Evolutionary conservation across 2,888 invertebrate genomes (phyloP).

Genomic region (Scaptomyza cyrtandrae): DNA sequence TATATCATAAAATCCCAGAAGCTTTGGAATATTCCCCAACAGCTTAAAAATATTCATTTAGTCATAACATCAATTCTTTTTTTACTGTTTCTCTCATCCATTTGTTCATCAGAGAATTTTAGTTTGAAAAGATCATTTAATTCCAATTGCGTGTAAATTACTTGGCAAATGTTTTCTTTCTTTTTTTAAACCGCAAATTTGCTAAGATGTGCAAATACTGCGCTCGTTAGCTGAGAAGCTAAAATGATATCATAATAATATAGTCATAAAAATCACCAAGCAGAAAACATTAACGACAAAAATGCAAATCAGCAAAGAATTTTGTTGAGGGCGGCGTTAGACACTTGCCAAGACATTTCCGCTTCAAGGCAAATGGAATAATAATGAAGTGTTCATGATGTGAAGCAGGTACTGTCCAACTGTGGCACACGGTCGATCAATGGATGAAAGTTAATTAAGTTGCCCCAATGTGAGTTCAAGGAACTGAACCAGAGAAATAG

Average conservation of each 20-base stretch:
- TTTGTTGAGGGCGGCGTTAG: slow-evolving; percentile 8
- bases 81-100: slow-evolving; percentile 16
- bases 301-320: slow-evolving; percentile 42
- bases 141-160: slow-evolving; percentile 50
- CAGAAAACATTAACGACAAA: slow-evolving; percentile 20
- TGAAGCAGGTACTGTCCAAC: slow-evolving; percentile 36
- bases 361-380: slow-evolving; percentile 13
- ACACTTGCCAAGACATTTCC: slow-evolving; percentile 40
- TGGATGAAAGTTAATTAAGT: slow-evolving; percentile 75
- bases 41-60: background rate
- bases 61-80: slow-evolving; percentile 4
- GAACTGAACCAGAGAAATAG: slow-evolving; percentile 56
- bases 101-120: slow-evolving; percentile 13
- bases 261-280: slow-evolving; percentile 20
- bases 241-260: slow-evolving; percentile 57
- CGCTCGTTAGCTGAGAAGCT: slow-evolving; percentile 29
- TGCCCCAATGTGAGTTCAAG: slow-evolving; percentile 63
- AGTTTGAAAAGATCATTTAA: slow-evolving; percentile 42
- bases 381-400: background rate
- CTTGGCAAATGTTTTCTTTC: slow-evolving; percentile 30
- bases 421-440: slow-evolving; percentile 37
- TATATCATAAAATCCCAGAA: slow-evolving; percentile 9
- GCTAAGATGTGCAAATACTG: slow-evolving; percentile 42
- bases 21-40: slow-evolving; percentile 7
- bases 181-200: slow-evolving; percentile 24